A percentile compares a stretch with the other conserved stretches of the same genome.
These are phyloP conservation scores for Caenorhabditis drosophilae DNA, from an alignment of 2,888 invertebrate genomes.

Conservation along the genomic window DNA sequence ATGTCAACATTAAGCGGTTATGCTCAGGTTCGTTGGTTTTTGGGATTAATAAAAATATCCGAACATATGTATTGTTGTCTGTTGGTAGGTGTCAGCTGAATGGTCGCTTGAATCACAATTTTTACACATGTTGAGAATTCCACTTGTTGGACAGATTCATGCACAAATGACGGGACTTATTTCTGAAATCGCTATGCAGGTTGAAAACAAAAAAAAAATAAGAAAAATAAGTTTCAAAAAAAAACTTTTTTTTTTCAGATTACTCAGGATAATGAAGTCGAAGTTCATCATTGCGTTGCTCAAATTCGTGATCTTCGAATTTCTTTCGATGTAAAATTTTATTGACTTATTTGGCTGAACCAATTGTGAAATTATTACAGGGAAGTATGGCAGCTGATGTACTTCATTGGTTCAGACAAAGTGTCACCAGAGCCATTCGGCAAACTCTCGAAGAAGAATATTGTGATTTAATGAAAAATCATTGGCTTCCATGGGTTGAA, in stretches of 20 bases:
- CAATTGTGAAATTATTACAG: constrained; percentile 6
- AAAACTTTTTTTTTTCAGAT: too few relatives aligned
- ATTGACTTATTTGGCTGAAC: neutral
- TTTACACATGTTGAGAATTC: constrained; percentile 54
- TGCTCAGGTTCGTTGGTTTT: constrained; percentile 39
- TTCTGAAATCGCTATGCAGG: constrained; percentile 61
- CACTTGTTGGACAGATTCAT: constrained; percentile 57
- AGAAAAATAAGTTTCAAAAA: neutral
- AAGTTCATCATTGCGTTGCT: constrained; percentile 61
- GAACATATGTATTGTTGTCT: neutral
- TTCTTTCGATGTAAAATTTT: constrained; percentile 15
- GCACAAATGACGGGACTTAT: constrained; percentile 61
- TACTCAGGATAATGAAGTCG: constrained; percentile 54
- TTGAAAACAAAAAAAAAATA: constrained; percentile 15
- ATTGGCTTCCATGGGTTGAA: constrained; percentile 63
- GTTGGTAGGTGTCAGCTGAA: constrained; percentile 53
- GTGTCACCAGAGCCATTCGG: constrained; percentile 55
- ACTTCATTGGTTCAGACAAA: constrained; percentile 61
- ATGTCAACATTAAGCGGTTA: constrained; percentile 63
- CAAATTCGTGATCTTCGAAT: constrained; percentile 53
- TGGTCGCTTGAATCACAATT: constrained; percentile 58
- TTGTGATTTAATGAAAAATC: constrained; percentile 57
- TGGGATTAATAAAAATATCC: too few relatives aligned
- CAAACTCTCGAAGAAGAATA: constrained; percentile 60
- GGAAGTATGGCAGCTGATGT: constrained; percentile 52